Base-by-base conservation (phyloP, 2,888 invertebrate genomes). In the Cyclophora albipunctata region DNA sequence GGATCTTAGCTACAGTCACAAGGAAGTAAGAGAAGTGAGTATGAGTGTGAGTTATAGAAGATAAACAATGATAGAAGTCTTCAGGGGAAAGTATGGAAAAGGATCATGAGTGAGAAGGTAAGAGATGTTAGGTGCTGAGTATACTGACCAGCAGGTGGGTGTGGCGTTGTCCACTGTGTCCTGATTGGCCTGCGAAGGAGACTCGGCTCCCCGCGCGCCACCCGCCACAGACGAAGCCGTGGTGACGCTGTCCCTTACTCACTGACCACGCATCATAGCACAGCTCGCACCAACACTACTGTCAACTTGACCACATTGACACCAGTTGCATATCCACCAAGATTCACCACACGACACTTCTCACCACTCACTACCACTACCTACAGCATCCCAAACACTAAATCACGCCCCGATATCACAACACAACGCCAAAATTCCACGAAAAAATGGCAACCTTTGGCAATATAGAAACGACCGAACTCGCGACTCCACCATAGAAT, bases 121-220 rank as follows among this genome's bases (percentile, higher is more conserved):
- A 20, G 2, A 40, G 42, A 20, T 4, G 40, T 34, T 6, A 34
- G 41, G 43, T 42, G 45, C 41, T 37, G 37, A 5, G 37, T 40
- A 48, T 45, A 81, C 85, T 85, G 58, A 89, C 88, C 88, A 86
- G 80, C 88, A 86, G 73, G 84, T 84, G 76, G 85, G 84, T 69
- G 86, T 83, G 75, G 86, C 76, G 85, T 83, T 87, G 59, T 88
- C 87, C 83, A 87, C 85, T 66, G 87, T 84, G 79, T 87, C 84
- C 68, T 87, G 88, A 78, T 85, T 88, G 82, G 86, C 77, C 81
- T 86, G 88, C 87, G 87, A 84, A 84, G 88, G 87, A 86, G 87
- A 87, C 87, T 86, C 88, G 37, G 86, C 87, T 84, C 88, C 88
- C 84, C 88, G 87, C 88, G 85, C 83, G 82, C 83, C 87, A 61